These are phyloP conservation scores for Drosophila burlai DNA, from an alignment of 1,140 invertebrate genomes.

Conservation along the genomic window DNA sequence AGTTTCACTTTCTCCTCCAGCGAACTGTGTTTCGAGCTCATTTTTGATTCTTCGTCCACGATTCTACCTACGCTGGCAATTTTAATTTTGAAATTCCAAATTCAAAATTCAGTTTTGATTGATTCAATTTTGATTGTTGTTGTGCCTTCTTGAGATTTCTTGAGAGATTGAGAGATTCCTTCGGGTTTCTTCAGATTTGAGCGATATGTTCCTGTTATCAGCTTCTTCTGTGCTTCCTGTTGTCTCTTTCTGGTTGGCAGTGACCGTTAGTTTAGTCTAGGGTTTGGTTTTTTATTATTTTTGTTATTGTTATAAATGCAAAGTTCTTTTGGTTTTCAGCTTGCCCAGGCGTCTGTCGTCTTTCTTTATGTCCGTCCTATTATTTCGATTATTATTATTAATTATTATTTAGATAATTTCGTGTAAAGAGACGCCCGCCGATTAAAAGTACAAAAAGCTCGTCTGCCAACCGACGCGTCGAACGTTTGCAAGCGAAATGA, in stretches of 20 bases:
- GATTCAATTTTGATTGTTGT: constrained; percentile 40
- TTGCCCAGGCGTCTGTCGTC: neutral
- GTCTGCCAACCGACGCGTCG: constrained; percentile 74
- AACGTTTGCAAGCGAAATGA: constrained; percentile 79
- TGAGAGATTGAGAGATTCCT: neutral
- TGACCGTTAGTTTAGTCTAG: constrained; percentile 39
- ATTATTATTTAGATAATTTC: constrained; percentile 11
- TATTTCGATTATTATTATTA: neutral
- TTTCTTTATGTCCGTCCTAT: neutral
- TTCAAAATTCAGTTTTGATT: neutral
- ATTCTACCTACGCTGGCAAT: neutral
- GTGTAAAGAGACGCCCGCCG: constrained; percentile 38
- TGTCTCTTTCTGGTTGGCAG: constrained; percentile 25
- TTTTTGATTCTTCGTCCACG: constrained; percentile 41
- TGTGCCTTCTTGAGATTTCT: constrained; percentile 4
- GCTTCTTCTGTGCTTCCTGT: constrained; percentile 9
- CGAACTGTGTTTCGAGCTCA: constrained; percentile 84
- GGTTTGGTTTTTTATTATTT: neutral
- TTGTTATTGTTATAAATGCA: constrained; percentile 29
- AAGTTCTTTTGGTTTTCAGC: constrained; percentile 30
- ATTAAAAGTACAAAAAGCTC: constrained; percentile 45
- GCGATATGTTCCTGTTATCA: constrained; percentile 36
- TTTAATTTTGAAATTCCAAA: neutral
- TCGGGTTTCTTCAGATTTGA: neutral
- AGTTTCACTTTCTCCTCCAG: constrained; percentile 88